These are phyloP conservation scores for Rutilus rutilus DNA, from an alignment of 2,113 vertebrate genomes.

Conservation along the genomic window DNA sequence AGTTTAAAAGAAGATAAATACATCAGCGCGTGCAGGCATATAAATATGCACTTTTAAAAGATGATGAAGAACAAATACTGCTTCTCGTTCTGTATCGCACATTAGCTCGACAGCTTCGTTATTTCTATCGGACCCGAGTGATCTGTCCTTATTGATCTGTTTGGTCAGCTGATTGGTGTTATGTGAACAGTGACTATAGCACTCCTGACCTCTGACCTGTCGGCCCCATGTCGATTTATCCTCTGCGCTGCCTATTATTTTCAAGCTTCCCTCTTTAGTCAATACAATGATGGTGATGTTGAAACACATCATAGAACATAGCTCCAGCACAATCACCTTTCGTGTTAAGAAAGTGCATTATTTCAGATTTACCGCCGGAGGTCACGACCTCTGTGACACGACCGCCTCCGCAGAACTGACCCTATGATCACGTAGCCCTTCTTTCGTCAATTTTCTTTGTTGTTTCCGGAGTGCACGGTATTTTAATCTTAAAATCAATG, in stretches of 20 bases:
- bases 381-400: neutral
- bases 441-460: neutral
- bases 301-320: constrained; percentile 8
- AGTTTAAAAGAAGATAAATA: constrained; percentile 20
- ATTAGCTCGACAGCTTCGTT: neutral
- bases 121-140: constrained; percentile 48
- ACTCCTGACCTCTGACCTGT: constrained; percentile 52
- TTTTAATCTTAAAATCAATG: constrained; percentile 10
- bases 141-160: constrained; percentile 63
- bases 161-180: constrained; percentile 63
- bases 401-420: neutral
- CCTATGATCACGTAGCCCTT: neutral
- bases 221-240: constrained; percentile 28
- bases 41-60: too few species aligned
- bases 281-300: constrained; percentile 7
- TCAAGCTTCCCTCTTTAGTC: neutral
- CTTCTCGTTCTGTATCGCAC: too few species aligned
- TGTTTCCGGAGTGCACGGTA: neutral
- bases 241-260: constrained; percentile 43
- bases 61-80: neutral
- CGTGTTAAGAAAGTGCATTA: neutral
- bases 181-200: constrained; percentile 51
- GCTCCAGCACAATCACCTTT: neutral
- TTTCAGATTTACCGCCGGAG: neutral
- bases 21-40: neutral